Evolutionary conservation across 1,140 invertebrate species (phyloP), one percentile per base, ranked within the genome.

Genomic region (Macrobrachium nipponense): DNA sequence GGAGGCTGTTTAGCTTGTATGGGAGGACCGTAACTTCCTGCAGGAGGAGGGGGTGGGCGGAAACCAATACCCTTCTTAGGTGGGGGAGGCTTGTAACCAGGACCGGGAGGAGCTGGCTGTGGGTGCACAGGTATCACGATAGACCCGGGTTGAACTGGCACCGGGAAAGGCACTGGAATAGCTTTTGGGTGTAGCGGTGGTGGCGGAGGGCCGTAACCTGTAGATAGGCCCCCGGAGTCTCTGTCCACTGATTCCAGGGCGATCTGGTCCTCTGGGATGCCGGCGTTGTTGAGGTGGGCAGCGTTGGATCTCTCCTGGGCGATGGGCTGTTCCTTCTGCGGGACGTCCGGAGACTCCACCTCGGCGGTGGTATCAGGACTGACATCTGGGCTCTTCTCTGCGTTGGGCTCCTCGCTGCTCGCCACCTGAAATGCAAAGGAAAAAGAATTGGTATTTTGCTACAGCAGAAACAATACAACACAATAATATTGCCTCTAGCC

Each of bases 111-210:
- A 17, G 10, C 36, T 27, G 60, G 44, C 10, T 27, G 17, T 66
- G 88, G 85, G 11, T 51, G 84, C 20, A 59, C 66, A 14, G 88
- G 88, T 5, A 89, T 66, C 5, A 89, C 82, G 59, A 89, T 80
- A 36, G 66, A 81, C 20, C 88, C 88, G 14, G 88, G 88, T n/a
- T 87, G 79, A 8, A 87, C 88, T 14, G 88, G 78, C 12, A 89
- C 51, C 0, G 81, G 75, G 27, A 89, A 44, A 3, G 88, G 88
- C 20, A 89, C 78, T 2, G 88, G 88, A 43, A 89, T 87, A 10
- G 87, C 70, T 43, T 27, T 60, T 5, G 73, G 80, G 27, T 60
- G 44, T 60, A 51, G 77, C 3, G 80, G 86, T 5, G 78, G 78
- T 4, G 20, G 78, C 11, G 20, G 27, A 36, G 27, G 58, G 8